Conservation (phyloP, 2,888 invertebrate genomes). For the Athrips mouffetella region DNA sequence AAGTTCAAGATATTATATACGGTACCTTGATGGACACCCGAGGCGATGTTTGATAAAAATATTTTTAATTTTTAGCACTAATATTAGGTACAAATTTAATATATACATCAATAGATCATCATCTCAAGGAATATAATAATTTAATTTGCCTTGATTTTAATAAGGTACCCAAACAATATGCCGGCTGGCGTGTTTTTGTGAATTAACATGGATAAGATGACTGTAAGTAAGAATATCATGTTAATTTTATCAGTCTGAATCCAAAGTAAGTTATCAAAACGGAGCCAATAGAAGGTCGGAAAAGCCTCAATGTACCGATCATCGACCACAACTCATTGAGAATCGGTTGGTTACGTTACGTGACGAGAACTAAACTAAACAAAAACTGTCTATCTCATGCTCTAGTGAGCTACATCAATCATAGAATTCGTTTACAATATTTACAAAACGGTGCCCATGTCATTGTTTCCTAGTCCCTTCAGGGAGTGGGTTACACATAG, state of each 20-base stretch:
- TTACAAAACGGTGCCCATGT: not conserved
- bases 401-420: constrained; percentile 53
- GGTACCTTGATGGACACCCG: constrained; percentile 4
- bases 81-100: too few relatives aligned
- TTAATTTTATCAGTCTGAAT: not conserved
- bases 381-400: constrained; percentile 39
- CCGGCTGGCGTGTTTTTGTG: too few relatives aligned
- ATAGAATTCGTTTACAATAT: constrained; percentile 7
- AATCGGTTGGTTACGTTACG: constrained; percentile 51
- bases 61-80: too few relatives aligned
- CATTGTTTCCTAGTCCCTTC: not conserved
- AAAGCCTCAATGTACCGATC: not conserved
- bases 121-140: too few relatives aligned
- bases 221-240: too few relatives aligned
- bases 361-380: constrained; percentile 32
- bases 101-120: too few relatives aligned
- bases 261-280: too few relatives aligned
- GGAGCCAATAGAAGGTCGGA: too few relatives aligned
- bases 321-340: constrained; percentile 35
- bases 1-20: constrained; percentile 8
- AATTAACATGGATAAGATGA: too few relatives aligned
- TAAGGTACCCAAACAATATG: too few relatives aligned
- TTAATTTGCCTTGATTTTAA: too few relatives aligned
- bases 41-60: too few relatives aligned
- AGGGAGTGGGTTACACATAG: constrained; percentile 2